A percentile compares a stretch with the other conserved stretches of the same genome.
Conservation (phyloP, 2,113 vertebrate species). For the Urocolius indicus region DNA sequence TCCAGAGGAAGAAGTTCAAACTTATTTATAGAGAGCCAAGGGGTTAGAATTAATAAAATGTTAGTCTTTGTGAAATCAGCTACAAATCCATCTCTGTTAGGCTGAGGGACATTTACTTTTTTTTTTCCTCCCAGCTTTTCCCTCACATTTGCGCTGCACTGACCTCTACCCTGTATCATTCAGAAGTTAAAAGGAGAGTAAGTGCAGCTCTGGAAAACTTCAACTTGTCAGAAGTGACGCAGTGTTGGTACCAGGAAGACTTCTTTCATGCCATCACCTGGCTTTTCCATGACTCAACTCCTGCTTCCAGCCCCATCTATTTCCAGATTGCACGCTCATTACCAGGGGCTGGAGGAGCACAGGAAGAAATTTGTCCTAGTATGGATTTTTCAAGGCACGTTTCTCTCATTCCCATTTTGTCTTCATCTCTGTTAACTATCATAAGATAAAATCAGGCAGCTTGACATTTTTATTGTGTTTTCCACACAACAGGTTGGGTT, state of each 20-base stretch:
- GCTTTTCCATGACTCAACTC: not conserved
- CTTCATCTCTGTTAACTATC: not conserved
- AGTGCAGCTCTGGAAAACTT: not conserved
- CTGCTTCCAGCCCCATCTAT: not conserved
- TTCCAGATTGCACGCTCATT: not conserved
- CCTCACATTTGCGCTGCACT: not conserved
- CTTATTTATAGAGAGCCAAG: not conserved
- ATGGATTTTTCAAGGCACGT: slow-evolving; percentile 2
- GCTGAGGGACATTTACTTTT: not conserved
- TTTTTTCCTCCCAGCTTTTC: not conserved
- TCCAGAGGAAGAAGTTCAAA: not conserved
- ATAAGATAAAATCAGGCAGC: not conserved
- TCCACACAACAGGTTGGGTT: not conserved
- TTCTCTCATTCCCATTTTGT: not conserved
- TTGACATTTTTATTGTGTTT: slow-evolving; percentile 14
- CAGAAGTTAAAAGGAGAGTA: not conserved
- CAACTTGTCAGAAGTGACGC: not conserved
- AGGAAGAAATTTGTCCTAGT: not conserved
- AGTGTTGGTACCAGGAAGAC: not conserved
- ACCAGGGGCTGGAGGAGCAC: not conserved
- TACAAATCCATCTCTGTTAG: not conserved
- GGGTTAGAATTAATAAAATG: not conserved
- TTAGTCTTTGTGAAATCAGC: not conserved
- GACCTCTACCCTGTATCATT: not conserved
- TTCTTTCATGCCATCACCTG: not conserved